Base-by-base conservation (phyloP, 2,113 vertebrate species). In the Laterallus jamaicensis region DNA sequence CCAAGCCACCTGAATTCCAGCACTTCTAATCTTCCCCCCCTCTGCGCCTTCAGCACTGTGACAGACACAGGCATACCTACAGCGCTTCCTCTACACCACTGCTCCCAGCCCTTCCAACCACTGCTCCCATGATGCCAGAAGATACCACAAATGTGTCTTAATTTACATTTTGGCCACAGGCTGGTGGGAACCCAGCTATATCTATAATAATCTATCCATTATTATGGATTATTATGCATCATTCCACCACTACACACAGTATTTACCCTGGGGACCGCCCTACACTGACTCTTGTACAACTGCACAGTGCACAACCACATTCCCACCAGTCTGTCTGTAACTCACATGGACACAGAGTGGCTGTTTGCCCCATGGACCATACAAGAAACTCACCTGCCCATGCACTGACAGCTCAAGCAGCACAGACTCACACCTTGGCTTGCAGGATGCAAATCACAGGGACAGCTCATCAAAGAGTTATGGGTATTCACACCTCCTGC, bases 381-480 rank as follows among this genome's bases (percentile, higher is more conserved):
- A 8, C 18, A 73, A 58, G 49, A 80, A 82, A 32, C 60, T 32
- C 12, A 1, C 1, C 0, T 3, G 0, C 8, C 31, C 19, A 2
- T 7, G 15, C 5, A 5, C 1, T 54, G 37, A 56, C 58, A 79
- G 69, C 35, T 71, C 44, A 59, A 58, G 50, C 78, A 77, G 24
- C 3, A 54, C 42, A 63, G 87, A 14, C 32, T 58, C 40, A 44
- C 55, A 40, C 9, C 31, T 66, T n/a, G 75, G 32, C 49, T 56
- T 22, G 19, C 8, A 32, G n/a, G 47, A 44, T 17, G 35, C 50
- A 63, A 73, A 35, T 31, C 39, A 17, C 4, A 47, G 29, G 52
- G 49, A 44, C 47, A 89, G 81, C 54, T 79, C 35, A 16, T 18
- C 26, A 50, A 71, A 73, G 59, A 40, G 37, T 31, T 78, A 63